phyloP scores from a whole-genome alignment of 2,888 invertebrate genomes.

The Rhorus exstirpatorius region DNA sequence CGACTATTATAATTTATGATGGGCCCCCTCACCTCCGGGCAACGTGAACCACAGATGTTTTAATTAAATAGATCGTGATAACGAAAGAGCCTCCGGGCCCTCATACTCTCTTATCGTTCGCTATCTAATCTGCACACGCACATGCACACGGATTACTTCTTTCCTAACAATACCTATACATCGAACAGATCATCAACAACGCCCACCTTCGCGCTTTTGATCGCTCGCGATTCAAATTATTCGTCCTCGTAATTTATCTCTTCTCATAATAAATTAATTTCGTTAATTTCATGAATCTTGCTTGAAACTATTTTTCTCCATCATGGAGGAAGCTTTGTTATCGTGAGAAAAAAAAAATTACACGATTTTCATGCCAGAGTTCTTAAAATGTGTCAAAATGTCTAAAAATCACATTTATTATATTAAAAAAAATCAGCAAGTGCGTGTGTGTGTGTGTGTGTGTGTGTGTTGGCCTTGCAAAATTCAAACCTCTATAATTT shows the following conservation, averaged over 20 bases:
- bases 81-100: conserved; percentile 31
- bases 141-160: conserved; percentile 3
- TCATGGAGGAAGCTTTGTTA: too few relatives aligned
- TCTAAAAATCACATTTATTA: too few relatives aligned
- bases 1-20: conserved; percentile 47
- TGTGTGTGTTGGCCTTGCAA: too few relatives aligned
- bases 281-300: too few relatives aligned
- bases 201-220: conserved; percentile 16
- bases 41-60: conserved; percentile 61
- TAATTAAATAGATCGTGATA: conserved; percentile 65
- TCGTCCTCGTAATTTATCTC: neutral
- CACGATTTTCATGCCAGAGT: too few relatives aligned
- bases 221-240: conserved; percentile 3
- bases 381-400: too few relatives aligned
- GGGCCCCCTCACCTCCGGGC: conserved; percentile 24
- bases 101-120: conserved; percentile 47
- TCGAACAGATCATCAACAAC: conserved; percentile 29
- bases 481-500: too few relatives aligned
- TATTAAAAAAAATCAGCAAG: too few relatives aligned
- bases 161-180: conserved; percentile 3
- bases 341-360: too few relatives aligned
- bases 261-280: too few relatives aligned
- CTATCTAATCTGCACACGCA: conserved; percentile 60
- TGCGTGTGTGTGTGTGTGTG: too few relatives aligned
- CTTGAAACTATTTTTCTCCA: too few relatives aligned